phyloP scores from a whole-genome alignment of 2,888 invertebrate species.

The Chrysotoxum bicinctum region DNA sequence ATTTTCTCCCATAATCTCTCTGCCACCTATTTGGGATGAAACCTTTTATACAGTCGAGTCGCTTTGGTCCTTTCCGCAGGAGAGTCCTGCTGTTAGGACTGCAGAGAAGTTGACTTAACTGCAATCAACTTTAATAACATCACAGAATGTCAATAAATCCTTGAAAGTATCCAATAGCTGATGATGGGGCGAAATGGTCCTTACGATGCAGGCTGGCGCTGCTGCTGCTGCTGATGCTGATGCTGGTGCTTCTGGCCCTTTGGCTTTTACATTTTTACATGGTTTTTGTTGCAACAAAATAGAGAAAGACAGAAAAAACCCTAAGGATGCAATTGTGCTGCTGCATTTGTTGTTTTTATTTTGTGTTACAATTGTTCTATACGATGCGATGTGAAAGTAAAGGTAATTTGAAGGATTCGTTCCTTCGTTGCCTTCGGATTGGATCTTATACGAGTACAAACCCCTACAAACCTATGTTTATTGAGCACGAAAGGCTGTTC shows the following conservation, averaged over 20 bases:
- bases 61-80: constrained; percentile 32
- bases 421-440: constrained; percentile 14
- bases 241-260: constrained; percentile 4
- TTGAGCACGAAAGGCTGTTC: constrained; percentile 40
- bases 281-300: constrained; percentile 15
- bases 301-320: background rate
- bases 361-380: constrained; percentile 38
- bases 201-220: constrained; percentile 45
- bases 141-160: constrained; percentile 80
- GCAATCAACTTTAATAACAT: constrained; percentile 75
- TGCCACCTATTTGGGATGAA: constrained; percentile 1
- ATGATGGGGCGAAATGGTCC: constrained; percentile 67
- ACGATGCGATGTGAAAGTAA: constrained; percentile 44
- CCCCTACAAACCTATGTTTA: constrained; percentile 26
- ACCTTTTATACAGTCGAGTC: constrained; percentile 18
- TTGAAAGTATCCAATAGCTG: constrained; percentile 75
- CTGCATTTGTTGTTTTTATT: constrained; percentile 58
- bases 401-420: constrained; percentile 64
- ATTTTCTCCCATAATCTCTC: background rate
- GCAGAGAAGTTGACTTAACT: constrained; percentile 71
- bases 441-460: background rate
- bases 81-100: constrained; percentile 58
- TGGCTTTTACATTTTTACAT: constrained; percentile 18
- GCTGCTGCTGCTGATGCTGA: background rate
- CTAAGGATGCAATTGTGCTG: constrained; percentile 51